Evolutionary conservation across 2,113 vertebrate species (phyloP).

Genomic region (Chloebia gouldiae): DNA sequence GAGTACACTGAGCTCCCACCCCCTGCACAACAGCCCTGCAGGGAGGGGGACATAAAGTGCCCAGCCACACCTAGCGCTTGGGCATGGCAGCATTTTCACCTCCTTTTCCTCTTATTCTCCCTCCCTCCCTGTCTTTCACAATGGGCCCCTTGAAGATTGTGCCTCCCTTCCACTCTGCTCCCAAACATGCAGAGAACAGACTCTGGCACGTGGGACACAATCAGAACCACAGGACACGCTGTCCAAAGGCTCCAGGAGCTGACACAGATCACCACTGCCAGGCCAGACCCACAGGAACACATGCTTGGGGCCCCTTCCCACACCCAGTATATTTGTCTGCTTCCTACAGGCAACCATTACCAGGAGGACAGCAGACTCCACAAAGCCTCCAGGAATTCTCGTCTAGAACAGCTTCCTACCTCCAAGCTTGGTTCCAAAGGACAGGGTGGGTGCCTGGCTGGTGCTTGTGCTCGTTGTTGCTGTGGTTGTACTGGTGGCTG

Average conservation of each 20-base stretch:
- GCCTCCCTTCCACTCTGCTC: neutral
- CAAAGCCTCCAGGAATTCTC: neutral
- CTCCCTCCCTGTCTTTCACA: too few species aligned
- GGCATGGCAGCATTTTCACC: neutral
- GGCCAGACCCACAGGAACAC: neutral
- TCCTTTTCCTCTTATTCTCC: neutral
- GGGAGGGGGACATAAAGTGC: neutral
- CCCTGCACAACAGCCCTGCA: neutral
- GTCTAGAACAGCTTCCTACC: conserved; percentile 16
- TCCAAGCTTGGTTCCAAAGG: conserved; percentile 81
- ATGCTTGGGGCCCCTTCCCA: neutral
- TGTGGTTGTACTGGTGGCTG: neutral
- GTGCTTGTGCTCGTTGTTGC: neutral
- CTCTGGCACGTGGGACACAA: neutral
- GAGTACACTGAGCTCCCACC: neutral
- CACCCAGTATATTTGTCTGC: neutral
- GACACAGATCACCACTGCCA: neutral
- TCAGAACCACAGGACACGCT: neutral
- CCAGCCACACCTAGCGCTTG: accelerated
- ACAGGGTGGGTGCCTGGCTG: conserved; percentile 63
- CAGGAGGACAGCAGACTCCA: neutral
- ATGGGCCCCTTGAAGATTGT: too few species aligned
- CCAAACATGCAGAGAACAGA: neutral
- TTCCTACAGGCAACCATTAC: neutral
- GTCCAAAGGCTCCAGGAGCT: neutral